A percentile compares a stretch with the other conserved stretches of the same genome.
Evolutionary conservation across 1,140 invertebrate genomes (phyloP).

Genomic region (Aporrectodea caliginosa): DNA sequence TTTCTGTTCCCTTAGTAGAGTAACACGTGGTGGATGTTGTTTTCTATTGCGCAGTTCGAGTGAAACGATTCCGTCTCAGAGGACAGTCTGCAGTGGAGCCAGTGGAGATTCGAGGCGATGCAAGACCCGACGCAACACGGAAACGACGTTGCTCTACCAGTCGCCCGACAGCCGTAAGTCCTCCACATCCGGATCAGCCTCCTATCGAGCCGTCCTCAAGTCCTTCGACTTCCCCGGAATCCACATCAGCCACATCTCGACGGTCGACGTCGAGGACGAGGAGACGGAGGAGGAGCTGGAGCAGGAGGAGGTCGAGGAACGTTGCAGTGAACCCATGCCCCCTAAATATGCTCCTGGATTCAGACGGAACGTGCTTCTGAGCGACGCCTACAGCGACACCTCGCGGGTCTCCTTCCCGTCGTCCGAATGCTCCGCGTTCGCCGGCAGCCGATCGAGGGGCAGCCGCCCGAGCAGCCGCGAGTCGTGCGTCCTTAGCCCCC

Average conservation of each 20-base stretch:
- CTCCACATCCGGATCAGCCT: neutral
- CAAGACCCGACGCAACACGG: conserved; percentile 12
- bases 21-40: too few species aligned
- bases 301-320: neutral
- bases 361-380: conserved; percentile 15
- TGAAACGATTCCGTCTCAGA: neutral
- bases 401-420: conserved; percentile 14
- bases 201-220: neutral
- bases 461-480: conserved; percentile 9
- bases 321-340: neutral
- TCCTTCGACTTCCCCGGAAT: conserved; percentile 20
- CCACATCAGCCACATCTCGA: conserved; percentile 23
- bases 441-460: neutral
- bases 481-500: conserved; percentile 10
- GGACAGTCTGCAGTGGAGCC: neutral
- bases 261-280: conserved; percentile 8
- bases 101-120: conserved; percentile 14
- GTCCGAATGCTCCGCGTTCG: neutral
- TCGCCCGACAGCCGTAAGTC: neutral
- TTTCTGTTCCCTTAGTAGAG: too few species aligned
- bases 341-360: neutral
- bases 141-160: conserved; percentile 12
- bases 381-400: conserved; percentile 16
- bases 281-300: neutral
- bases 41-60: too few species aligned